Conservation (phyloP, 1,140 invertebrate genomes). For the Procambarus clarkii region DNA sequence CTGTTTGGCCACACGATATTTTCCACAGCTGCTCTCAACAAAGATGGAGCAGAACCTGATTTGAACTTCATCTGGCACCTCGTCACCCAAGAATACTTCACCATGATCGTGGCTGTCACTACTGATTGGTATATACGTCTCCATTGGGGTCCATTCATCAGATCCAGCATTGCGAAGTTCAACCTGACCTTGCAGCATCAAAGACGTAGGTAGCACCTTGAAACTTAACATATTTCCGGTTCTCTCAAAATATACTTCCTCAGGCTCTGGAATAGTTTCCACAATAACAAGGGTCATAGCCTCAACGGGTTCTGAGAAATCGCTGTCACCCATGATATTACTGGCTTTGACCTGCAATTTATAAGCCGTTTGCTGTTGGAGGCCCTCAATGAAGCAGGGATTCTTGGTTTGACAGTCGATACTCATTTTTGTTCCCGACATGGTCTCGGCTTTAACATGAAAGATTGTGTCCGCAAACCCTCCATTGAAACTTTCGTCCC, state of each 20-base stretch:
- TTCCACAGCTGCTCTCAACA: slow-evolving; percentile 87
- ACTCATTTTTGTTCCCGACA: slow-evolving; percentile 84
- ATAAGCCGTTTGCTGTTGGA: slow-evolving; percentile 83
- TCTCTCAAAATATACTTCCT: slow-evolving; percentile 88
- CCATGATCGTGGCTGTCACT: slow-evolving; percentile 75
- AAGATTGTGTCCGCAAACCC: slow-evolving; percentile 90
- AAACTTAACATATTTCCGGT: slow-evolving; percentile 84
- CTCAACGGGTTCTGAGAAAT: slow-evolving; percentile 88
- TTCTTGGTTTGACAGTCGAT: slow-evolving; percentile 88
- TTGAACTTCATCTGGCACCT: slow-evolving; percentile 74
- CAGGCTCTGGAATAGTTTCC: slow-evolving; percentile 83
- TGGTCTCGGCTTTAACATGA: slow-evolving; percentile 80
- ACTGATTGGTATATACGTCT: slow-evolving; percentile 22
- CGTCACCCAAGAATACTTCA: slow-evolving; percentile 77
- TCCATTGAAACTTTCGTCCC: slow-evolving; percentile 93
- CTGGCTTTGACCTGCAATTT: slow-evolving; percentile 85
- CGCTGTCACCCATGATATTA: slow-evolving; percentile 89
- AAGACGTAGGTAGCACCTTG: slow-evolving; percentile 80
- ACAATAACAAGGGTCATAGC: slow-evolving; percentile 88
- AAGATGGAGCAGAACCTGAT: slow-evolving; percentile 87
- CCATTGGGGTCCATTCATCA: slow-evolving; percentile 69
- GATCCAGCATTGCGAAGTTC: slow-evolving; percentile 60
- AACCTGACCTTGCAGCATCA: slow-evolving; percentile 82
- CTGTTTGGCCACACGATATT: slow-evolving; percentile 83
- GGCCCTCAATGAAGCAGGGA: slow-evolving; percentile 89